Conservation (phyloP, 37 sponge, comb jelly and placozoan species). For the Axinella damicornis region DNA sequence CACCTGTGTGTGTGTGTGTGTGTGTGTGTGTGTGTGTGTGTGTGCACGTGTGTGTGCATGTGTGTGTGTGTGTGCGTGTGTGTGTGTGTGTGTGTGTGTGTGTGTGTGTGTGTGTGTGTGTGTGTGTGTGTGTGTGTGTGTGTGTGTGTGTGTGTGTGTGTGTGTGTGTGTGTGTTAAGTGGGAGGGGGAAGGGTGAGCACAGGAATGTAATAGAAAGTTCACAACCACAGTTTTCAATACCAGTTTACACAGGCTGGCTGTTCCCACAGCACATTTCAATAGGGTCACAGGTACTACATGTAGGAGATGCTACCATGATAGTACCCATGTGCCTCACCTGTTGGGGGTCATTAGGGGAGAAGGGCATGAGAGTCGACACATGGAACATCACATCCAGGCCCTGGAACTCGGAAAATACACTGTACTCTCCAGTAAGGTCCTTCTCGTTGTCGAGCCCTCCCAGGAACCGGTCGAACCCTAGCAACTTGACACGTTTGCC, state of each 20-base stretch:
- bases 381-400: constrained; percentile 94
- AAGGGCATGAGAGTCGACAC: constrained; percentile 95
- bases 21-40: background rate
- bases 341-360: constrained; percentile 84
- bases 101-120: constrained; percentile 39
- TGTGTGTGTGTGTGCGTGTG: background rate
- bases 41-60: too few species aligned
- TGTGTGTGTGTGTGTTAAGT: constrained; percentile 11
- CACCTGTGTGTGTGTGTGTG: constrained; percentile 44
- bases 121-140: background rate
- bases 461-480: constrained; percentile 91
- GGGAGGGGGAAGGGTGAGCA: constrained; percentile 31
- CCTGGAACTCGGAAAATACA: constrained; percentile 80
- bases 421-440: constrained; percentile 90
- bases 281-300: too few species aligned
- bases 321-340: too few species aligned
- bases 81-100: constrained; percentile 21
- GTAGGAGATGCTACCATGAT: too few species aligned
- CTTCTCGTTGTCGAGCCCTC: constrained; percentile 85
- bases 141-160: background rate
- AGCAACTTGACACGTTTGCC: constrained; percentile 62
- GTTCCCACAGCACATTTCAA: too few species aligned
- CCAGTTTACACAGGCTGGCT: too few species aligned
- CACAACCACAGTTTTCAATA: too few species aligned
- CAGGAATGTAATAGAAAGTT: background rate